Evolutionary conservation across 2,113 vertebrate genomes (phyloP).

Genomic region (Lucifuga dentata): DNA sequence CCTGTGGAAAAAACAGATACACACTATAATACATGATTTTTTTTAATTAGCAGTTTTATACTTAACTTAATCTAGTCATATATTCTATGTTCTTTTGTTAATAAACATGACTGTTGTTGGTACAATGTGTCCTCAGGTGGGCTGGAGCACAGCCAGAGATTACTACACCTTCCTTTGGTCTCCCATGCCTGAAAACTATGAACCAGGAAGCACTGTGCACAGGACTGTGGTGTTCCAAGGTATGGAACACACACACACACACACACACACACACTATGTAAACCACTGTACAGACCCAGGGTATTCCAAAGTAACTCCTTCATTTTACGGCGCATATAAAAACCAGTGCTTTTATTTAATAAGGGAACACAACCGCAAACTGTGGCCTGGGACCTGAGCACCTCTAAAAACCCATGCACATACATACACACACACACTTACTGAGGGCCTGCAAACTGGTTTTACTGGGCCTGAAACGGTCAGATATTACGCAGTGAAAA

Average conservation of each 20-base stretch:
- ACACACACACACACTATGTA: conserved; percentile 37
- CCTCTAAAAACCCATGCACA: conserved; percentile 59
- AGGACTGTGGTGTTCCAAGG: conserved; percentile 96
- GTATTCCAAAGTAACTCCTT: conserved; percentile 69
- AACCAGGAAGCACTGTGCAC: conserved; percentile 90
- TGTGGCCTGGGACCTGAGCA: conserved; percentile 71
- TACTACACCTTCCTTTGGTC: conserved; percentile 99
- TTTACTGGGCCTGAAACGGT: conserved; percentile 76
- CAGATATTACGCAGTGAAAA: conserved; percentile 77
- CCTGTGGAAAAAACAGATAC: no score
- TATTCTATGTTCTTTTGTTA: no score
- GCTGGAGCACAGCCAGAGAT: conserved; percentile 98
- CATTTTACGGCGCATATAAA: conserved; percentile 78
- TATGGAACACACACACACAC: conserved; percentile 66
- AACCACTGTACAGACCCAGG: conserved; percentile 53
- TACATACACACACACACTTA: conserved; percentile 33
- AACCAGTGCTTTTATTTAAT: conserved; percentile 77
- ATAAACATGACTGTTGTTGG: background rate
- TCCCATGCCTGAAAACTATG: conserved; percentile 93
- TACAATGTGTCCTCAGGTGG: conserved; percentile 85
- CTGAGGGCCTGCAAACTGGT: conserved; percentile 65
- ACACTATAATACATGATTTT: no score
- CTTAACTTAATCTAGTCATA: no score
- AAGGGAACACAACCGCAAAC: conserved; percentile 76
- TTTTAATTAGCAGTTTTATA: no score